Evolutionary conservation across 2,888 invertebrate species (phyloP).

Genomic region (Pimpla rufipes): DNA sequence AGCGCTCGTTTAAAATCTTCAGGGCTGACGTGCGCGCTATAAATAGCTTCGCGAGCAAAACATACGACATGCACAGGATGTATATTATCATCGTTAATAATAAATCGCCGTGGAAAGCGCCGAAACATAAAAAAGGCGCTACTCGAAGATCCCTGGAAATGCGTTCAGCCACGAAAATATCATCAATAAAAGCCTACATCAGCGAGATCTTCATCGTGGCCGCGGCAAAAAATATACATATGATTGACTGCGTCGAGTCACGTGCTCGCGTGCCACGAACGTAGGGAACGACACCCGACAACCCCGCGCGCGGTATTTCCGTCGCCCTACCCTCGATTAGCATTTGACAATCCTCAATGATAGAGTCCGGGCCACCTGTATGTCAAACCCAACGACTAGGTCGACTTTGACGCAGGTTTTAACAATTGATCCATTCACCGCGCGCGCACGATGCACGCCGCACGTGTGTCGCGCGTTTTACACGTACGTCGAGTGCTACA

Average conservation of each 20-base stretch:
- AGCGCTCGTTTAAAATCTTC: no score
- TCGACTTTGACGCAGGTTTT: constrained; percentile 52
- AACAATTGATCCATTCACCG: constrained; percentile 40
- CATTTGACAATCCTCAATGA: constrained; percentile 26
- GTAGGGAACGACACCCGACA: background rate
- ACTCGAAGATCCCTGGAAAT: no score
- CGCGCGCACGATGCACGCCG: background rate
- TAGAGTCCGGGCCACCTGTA: constrained; percentile 1
- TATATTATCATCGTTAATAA: no score
- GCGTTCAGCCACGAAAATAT: no score
- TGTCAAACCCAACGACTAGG: constrained; percentile 39
- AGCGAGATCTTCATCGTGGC: background rate
- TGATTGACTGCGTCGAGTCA: background rate
- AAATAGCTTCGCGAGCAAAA: no score
- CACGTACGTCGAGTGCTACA: background rate
- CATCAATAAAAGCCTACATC: background rate
- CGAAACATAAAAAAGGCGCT: no score
- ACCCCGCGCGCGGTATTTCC: background rate
- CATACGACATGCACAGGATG: no score
- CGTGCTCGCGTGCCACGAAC: background rate
- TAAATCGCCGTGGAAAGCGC: no score
- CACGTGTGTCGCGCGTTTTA: background rate
- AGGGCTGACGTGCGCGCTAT: no score
- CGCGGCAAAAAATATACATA: background rate
- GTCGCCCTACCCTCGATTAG: constrained; percentile 23